Evolutionary conservation across 2,888 invertebrate genomes (phyloP).

Genomic region (Entomobrya proxima): DNA sequence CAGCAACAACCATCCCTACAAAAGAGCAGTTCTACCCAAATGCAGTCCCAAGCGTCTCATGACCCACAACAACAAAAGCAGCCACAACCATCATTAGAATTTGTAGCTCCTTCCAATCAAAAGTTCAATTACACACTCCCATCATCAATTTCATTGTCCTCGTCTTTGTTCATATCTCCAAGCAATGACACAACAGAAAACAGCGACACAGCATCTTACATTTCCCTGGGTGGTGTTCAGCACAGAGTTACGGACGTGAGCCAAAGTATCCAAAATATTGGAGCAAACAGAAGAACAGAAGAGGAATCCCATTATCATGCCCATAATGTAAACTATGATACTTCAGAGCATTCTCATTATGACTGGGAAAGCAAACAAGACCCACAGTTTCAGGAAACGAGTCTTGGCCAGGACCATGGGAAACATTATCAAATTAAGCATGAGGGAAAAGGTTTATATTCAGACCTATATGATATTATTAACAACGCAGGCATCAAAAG

Average conservation of each 20-base stretch:
- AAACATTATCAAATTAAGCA: not conserved
- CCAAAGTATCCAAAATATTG: not conserved
- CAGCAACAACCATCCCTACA: too few species aligned
- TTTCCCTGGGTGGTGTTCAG: not conserved
- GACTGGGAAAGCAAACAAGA: not conserved
- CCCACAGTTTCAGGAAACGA: not conserved
- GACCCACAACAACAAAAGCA: not conserved
- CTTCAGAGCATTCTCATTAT: not conserved
- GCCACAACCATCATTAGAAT: slow-evolving; percentile 10
- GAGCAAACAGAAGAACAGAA: not conserved
- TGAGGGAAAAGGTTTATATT: not conserved
- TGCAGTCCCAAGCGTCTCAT: not conserved
- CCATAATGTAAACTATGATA: slow-evolving; percentile 33
- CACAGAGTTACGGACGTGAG: not conserved
- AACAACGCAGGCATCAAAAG: not conserved
- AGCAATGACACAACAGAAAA: not conserved
- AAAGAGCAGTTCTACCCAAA: too few species aligned
- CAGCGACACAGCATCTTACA: not conserved
- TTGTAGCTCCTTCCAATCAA: slow-evolving; percentile 52
- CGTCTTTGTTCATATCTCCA: not conserved
- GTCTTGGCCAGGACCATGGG: not conserved
- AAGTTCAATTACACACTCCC: slow-evolving; percentile 53
- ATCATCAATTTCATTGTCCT: not conserved
- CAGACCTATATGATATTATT: not conserved
- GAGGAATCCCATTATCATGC: slow-evolving; percentile 10